A percentile compares a stretch with the other conserved stretches of the same genome.
Evolutionary conservation across 2,797 vertebrate species (phyloP).

Genomic region (Rhinichthys osculus): DNA sequence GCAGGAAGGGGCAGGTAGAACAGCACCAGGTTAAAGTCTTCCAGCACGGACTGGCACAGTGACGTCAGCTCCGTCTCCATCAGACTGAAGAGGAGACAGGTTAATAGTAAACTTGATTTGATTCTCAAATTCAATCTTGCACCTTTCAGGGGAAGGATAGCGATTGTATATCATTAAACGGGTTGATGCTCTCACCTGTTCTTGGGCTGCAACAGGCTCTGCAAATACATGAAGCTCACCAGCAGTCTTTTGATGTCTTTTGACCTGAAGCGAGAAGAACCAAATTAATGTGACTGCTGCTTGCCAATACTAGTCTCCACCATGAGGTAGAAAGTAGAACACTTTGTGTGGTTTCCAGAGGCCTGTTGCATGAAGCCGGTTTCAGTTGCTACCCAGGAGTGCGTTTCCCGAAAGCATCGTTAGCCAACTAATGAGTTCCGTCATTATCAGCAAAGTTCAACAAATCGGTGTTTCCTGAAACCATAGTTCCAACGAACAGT

Average conservation of each 20-base stretch:
- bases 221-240: slow-evolving; percentile 98
- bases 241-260: slow-evolving; percentile 95
- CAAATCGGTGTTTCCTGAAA: too few relatives aligned
- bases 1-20: slow-evolving; percentile 90
- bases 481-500: too few relatives aligned
- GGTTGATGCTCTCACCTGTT: slow-evolving; percentile 83
- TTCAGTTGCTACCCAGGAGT: not conserved
- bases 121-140: not conserved
- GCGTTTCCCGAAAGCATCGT: too few relatives aligned
- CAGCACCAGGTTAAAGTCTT: slow-evolving; percentile 97
- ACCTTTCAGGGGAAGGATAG: not conserved
- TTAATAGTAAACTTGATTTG: not conserved
- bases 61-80: slow-evolving; percentile 92
- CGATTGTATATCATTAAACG: not conserved
- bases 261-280: slow-evolving; percentile 76
- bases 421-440: too few relatives aligned
- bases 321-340: not conserved
- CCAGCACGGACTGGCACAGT: slow-evolving; percentile 95
- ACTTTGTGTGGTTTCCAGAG: not conserved
- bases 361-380: not conserved
- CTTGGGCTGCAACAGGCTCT: slow-evolving; percentile 95
- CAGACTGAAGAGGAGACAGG: slow-evolving; percentile 74
- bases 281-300: not conserved
- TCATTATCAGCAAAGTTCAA: too few relatives aligned
- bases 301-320: not conserved